Conservation (phyloP, 2,797 vertebrate species). For the Chromobotia macracanthus region DNA sequence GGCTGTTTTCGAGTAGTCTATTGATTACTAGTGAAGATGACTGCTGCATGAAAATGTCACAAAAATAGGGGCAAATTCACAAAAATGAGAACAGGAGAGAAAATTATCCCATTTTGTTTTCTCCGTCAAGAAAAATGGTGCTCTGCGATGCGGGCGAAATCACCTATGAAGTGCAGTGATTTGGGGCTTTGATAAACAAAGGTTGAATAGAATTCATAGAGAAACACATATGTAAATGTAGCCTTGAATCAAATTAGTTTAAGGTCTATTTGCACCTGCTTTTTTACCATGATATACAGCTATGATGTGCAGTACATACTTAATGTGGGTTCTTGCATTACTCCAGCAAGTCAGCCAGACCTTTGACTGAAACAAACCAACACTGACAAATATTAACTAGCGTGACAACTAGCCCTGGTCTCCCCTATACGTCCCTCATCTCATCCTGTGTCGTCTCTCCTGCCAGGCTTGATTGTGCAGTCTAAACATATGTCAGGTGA, state of each 20-base stretch:
- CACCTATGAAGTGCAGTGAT: constrained; percentile 32
- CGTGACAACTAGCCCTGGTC: neutral
- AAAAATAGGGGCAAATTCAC: constrained; percentile 16
- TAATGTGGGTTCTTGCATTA: no score
- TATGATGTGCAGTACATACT: no score
- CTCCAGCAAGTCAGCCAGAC: no score
- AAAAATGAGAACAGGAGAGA: constrained; percentile 45
- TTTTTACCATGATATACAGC: constrained; percentile 12
- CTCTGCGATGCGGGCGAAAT: neutral
- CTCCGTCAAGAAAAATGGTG: constrained; percentile 14
- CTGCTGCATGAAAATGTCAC: constrained; percentile 47
- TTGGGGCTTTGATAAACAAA: constrained; percentile 18
- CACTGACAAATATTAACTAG: neutral
- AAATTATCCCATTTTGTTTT: constrained; percentile 43
- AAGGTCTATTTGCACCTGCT: constrained; percentile 31
- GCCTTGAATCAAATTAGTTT: constrained; percentile 13
- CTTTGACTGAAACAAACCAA: neutral
- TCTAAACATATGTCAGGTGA: constrained; percentile 31
- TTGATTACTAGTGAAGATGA: constrained; percentile 57
- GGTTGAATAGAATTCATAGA: neutral
- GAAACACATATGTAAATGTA: constrained; percentile 45
- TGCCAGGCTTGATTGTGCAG: constrained; percentile 15
- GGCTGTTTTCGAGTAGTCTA: constrained; percentile 60
- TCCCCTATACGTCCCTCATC: neutral
- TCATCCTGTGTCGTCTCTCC: neutral